Evolutionary conservation across 2,797 vertebrate species (phyloP).

Genomic region (Coilia nasus): DNA sequence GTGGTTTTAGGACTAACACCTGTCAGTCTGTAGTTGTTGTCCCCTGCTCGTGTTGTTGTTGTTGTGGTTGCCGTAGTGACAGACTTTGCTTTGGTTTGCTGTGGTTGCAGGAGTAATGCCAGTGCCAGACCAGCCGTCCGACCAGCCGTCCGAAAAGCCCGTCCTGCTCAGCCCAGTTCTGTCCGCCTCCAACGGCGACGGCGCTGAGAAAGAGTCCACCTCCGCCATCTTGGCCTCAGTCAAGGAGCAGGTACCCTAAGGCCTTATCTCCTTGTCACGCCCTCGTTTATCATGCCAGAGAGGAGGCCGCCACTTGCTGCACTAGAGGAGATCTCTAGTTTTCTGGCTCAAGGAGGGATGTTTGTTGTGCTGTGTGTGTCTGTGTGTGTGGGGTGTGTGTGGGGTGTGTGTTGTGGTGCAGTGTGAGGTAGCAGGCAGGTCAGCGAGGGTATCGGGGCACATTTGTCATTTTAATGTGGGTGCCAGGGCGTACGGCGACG

Average conservation of each 20-base stretch:
- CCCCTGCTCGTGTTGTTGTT: background rate
- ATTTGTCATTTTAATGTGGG: slow-evolving; percentile 50
- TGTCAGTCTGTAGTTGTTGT: background rate
- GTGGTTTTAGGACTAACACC: background rate
- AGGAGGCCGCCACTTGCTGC: background rate
- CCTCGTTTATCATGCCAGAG: background rate
- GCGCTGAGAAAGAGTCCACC: slow-evolving; percentile 92
- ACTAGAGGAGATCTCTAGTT: background rate
- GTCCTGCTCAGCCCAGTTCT: slow-evolving; percentile 89
- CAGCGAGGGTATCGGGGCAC: slow-evolving; percentile 34
- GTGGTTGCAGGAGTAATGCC: slow-evolving; percentile 83
- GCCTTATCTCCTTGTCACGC: slow-evolving; percentile 23
- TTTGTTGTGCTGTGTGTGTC: background rate
- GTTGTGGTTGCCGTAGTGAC: slow-evolving; percentile 17
- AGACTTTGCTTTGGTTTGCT: slow-evolving; percentile 37
- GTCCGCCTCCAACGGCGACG: slow-evolving; percentile 89
- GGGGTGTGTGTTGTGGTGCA: background rate
- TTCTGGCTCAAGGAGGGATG: background rate
- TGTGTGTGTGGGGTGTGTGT: background rate
- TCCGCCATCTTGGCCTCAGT: slow-evolving; percentile 97
- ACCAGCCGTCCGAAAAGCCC: slow-evolving; percentile 83
- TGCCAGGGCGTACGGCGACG: slow-evolving; percentile 32
- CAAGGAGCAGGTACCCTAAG: slow-evolving; percentile 91
- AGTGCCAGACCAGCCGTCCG: slow-evolving; percentile 93
- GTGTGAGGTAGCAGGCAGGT: slow-evolving; percentile 28